Conservation (phyloP, 2,113 vertebrate genomes). For the Burhinus oedicnemus region DNA sequence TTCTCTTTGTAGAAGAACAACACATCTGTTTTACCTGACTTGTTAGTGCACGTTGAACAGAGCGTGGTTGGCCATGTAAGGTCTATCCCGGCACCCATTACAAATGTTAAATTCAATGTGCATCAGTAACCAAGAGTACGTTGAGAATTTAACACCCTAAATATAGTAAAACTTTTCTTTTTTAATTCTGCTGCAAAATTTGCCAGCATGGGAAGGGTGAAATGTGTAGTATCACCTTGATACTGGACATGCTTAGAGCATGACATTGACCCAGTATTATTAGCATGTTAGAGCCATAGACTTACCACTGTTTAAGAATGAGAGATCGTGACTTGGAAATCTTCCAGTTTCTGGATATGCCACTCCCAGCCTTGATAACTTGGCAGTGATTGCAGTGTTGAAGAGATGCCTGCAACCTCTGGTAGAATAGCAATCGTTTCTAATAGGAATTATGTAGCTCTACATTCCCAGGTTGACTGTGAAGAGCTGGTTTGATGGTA, state of each 20-base stretch:
- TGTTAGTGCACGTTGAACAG: rapidly evolving
- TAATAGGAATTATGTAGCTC: not conserved
- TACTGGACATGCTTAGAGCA: not conserved
- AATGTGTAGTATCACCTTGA: not conserved
- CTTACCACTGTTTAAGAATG: not conserved
- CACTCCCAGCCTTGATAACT: conserved; percentile 6
- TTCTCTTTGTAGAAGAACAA: not conserved
- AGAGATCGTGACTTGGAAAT: conserved; percentile 1
- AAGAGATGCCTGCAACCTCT: not conserved
- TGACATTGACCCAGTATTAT: not conserved
- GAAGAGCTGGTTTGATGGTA: not conserved
- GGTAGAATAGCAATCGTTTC: not conserved
- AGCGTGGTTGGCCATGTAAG: not conserved
- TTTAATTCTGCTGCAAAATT: not conserved
- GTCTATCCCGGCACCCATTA: not conserved
- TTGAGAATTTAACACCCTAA: not conserved
- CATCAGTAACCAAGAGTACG: not conserved
- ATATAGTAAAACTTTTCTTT: not conserved
- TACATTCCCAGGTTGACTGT: not conserved
- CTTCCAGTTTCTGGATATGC: not conserved
- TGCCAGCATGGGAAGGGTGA: not conserved
- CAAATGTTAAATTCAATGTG: not conserved
- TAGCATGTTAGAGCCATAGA: not conserved
- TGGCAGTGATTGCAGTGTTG: conserved; percentile 1
- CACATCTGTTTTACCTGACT: not conserved